Evolutionary conservation across 2,888 invertebrate genomes (phyloP).

Genomic region (Drosophila incognita): DNA sequence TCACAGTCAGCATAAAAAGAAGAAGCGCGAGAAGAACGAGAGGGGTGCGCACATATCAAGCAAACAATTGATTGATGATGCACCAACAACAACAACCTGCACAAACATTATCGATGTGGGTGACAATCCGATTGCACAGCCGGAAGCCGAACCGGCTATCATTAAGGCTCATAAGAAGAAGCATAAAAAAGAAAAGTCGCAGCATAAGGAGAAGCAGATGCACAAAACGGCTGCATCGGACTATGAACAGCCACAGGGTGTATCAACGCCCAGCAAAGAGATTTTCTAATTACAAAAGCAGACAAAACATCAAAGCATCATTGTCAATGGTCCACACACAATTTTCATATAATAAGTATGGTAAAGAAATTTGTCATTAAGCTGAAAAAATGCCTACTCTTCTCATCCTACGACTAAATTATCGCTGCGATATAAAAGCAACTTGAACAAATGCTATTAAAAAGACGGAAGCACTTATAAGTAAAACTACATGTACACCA

Average conservation of each 20-base stretch:
- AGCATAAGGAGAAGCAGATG: conserved; percentile 80
- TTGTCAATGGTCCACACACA: conserved; percentile 22
- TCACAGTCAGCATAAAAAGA: conserved; percentile 54
- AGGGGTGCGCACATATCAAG: conserved; percentile 79
- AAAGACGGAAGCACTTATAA: conserved; percentile 8
- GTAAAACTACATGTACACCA: conserved; percentile 7
- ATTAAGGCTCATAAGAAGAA: conserved; percentile 76
- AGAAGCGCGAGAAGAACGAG: conserved; percentile 61
- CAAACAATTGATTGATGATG: conserved; percentile 22
- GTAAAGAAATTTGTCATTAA: conserved; percentile 35
- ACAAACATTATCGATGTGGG: conserved; percentile 53
- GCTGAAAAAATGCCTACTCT: conserved; percentile 40
- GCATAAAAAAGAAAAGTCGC: conserved; percentile 83
- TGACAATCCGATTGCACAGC: not conserved
- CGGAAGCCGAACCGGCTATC: conserved; percentile 66
- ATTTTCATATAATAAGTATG: conserved; percentile 36
- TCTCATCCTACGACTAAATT: conserved; percentile 47
- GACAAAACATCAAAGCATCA: conserved; percentile 6
- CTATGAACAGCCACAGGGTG: conserved; percentile 96
- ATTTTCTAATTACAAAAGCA: conserved; percentile 86
- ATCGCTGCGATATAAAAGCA: conserved; percentile 74
- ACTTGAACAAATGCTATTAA: conserved; percentile 52
- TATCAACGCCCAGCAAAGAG: conserved; percentile 96
- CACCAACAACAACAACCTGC: conserved; percentile 1
- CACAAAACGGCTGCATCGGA: conserved; percentile 84